A percentile compares a stretch with the other conserved stretches of the same genome.
phyloP scores from a whole-genome alignment of 2,888 invertebrate species.

The Marronus borbonicus region DNA sequence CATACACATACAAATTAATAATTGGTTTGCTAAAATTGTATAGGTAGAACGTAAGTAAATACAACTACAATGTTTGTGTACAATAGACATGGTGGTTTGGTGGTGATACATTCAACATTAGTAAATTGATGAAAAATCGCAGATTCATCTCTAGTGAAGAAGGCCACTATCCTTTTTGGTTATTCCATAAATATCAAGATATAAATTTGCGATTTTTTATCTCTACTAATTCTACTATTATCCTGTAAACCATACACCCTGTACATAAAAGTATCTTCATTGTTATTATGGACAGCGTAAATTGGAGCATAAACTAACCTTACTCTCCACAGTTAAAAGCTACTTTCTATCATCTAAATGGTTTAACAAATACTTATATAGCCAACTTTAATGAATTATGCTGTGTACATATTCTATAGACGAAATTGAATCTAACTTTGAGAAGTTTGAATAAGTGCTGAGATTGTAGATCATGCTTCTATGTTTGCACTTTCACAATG shows the following conservation, averaged over 20 bases:
- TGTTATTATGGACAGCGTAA: slow-evolving; percentile 19
- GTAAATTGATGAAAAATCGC: slow-evolving; percentile 7
- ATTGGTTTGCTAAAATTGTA: slow-evolving; percentile 11
- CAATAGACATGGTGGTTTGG: slow-evolving; percentile 16
- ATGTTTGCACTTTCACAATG: too few relatives aligned
- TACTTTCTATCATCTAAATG: slow-evolving; percentile 15
- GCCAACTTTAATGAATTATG: slow-evolving; percentile 18
- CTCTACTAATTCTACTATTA: slow-evolving; percentile 32
- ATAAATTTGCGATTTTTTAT: slow-evolving; percentile 14
- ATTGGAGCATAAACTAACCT: slow-evolving; percentile 14
- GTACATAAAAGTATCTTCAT: slow-evolving; percentile 19
- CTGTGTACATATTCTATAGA: slow-evolving; percentile 2
- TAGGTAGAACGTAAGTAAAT: background rate
- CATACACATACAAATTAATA: slow-evolving; percentile 18
- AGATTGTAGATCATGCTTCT: too few relatives aligned
- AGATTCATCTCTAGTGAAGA: background rate
- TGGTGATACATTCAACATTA: slow-evolving; percentile 21
- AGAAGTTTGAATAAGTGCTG: too few relatives aligned
- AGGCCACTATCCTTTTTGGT: background rate
- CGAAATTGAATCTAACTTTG: background rate
- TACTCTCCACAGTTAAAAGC: slow-evolving; percentile 17
- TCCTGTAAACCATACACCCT: slow-evolving; percentile 34
- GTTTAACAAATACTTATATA: slow-evolving; percentile 7
- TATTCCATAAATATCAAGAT: background rate
- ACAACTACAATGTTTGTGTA: slow-evolving; percentile 18